phyloP scores from a whole-genome alignment of 1,140 invertebrate genomes.

The Latrodectus geometricus region DNA sequence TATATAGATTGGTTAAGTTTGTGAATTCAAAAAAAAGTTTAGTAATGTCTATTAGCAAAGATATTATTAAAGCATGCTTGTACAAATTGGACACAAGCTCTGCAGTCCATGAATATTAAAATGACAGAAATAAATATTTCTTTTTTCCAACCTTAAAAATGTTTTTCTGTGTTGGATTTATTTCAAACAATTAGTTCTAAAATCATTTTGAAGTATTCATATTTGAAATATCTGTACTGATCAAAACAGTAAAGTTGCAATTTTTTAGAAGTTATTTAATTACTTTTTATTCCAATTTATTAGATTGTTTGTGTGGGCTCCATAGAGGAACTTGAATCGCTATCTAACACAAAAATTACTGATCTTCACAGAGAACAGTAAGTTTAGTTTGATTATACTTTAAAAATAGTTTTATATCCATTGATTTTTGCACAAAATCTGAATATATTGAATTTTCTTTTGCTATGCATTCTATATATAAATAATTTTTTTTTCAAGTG shows the following conservation, averaged over 20 bases:
- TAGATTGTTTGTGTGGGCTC: slow-evolving; percentile 91
- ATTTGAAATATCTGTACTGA: slow-evolving; percentile 1
- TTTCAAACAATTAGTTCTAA: not conserved
- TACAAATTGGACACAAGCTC: no score
- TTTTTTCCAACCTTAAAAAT: not conserved
- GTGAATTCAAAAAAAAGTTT: no score
- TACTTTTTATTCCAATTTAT: not conserved
- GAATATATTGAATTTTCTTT: slow-evolving; percentile 24
- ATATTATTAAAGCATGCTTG: no score
- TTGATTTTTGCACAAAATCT: not conserved
- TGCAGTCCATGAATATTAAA: no score
- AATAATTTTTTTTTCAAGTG: slow-evolving; percentile 69
- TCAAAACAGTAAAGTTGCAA: not conserved
- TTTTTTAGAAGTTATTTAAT: no score
- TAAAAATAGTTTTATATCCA: not conserved
- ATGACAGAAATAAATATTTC: no score
- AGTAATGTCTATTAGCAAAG: no score
- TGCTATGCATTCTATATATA: not conserved
- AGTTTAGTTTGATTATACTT: slow-evolving; percentile 49
- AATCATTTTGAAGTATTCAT: not conserved
- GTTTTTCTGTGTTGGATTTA: not conserved
- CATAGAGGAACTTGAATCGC: slow-evolving; percentile 86
- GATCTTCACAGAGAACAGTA: slow-evolving; percentile 94
- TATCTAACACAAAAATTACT: slow-evolving; percentile 84
- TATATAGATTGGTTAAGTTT: no score